phyloP scores from a whole-genome alignment of 2,113 vertebrate species.

The Sigmodon hispidus region DNA sequence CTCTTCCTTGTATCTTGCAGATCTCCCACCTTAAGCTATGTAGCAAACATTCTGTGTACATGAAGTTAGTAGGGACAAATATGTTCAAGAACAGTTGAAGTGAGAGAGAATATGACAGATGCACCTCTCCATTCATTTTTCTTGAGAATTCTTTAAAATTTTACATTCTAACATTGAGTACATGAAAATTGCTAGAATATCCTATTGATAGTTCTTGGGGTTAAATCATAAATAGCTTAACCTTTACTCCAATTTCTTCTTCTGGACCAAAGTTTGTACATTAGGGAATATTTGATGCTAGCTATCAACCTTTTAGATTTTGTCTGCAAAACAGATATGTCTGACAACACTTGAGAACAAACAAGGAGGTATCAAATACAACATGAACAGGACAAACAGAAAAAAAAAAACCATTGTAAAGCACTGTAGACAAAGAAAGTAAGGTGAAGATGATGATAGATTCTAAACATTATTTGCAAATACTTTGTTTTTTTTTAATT shows the following conservation, averaged over 20 bases:
- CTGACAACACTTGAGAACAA: constrained; percentile 2
- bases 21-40: neutral
- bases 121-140: neutral
- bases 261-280: neutral
- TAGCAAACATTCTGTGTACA: constrained; percentile 1
- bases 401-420: constrained; percentile 7
- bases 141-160: constrained; percentile 31
- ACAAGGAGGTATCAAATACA: neutral
- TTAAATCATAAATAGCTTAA: constrained; percentile 47
- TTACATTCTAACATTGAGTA: constrained; percentile 2
- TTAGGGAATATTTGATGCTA: neutral
- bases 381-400: neutral
- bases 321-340: neutral
- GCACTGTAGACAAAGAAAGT: neutral
- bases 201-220: neutral
- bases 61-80: constrained; percentile 23
- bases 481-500: too few relatives aligned
- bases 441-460: neutral
- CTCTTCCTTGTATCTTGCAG: constrained; percentile 6
- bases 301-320: neutral
- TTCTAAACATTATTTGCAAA: neutral
- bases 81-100: neutral
- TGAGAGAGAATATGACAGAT: neutral
- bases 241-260: constrained; percentile 41
- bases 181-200: constrained; percentile 23